Evolutionary conservation across 2,888 invertebrate species (phyloP).

Genomic region (Aphidius colemani): DNA sequence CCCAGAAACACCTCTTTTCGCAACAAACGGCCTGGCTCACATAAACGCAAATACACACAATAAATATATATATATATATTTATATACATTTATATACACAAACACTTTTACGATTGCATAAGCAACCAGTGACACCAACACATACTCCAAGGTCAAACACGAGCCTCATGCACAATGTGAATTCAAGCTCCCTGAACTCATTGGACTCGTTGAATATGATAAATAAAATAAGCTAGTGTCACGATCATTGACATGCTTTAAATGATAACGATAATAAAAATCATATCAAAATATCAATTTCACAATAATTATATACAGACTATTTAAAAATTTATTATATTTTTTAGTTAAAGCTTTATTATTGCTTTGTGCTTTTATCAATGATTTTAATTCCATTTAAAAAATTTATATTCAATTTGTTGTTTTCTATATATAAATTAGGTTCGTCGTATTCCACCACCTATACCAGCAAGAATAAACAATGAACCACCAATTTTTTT

Average conservation of each 20-base stretch:
- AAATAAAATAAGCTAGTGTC: background rate
- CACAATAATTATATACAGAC: no score
- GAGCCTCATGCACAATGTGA: constrained; percentile 11
- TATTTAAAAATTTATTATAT: no score
- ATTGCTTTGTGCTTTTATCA: no score
- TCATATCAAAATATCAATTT: constrained; percentile 1
- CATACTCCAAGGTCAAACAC: constrained; percentile 10
- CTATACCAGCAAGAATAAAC: constrained; percentile 61
- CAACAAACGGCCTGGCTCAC: no score
- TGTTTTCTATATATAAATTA: constrained; percentile 6
- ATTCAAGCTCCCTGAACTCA: background rate
- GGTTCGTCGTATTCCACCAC: constrained; percentile 46
- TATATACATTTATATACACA: background rate
- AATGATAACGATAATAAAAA: background rate
- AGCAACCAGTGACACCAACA: background rate
- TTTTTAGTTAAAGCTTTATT: no score
- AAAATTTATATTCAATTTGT: no score
- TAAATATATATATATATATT: background rate
- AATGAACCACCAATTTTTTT: constrained; percentile 52
- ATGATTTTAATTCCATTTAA: no score
- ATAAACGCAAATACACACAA: no score
- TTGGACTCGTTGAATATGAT: constrained; percentile 6
- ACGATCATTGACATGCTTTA: constrained; percentile 9
- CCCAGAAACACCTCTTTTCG: constrained; percentile 1
- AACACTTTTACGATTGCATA: background rate